Evolutionary conservation across 1,140 invertebrate genomes (phyloP).

Genomic region (Drosophila arawakana): DNA sequence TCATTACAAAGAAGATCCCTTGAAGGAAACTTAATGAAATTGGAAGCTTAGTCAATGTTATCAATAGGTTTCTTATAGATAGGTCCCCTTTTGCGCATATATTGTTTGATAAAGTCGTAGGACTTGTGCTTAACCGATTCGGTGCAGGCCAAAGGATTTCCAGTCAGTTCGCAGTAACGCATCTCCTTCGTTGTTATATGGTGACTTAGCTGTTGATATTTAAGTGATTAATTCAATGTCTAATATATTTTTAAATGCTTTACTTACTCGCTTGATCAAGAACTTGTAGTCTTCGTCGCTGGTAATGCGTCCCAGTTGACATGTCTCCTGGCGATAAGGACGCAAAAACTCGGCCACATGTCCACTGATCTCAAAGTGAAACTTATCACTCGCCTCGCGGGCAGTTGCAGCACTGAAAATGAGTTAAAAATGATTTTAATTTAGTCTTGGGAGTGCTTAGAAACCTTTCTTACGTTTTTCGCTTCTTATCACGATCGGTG

Average conservation of each 20-base stretch:
- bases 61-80: constrained; percentile 68
- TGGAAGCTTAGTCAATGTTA: constrained; percentile 51
- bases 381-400: constrained; percentile 90
- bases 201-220: constrained; percentile 92
- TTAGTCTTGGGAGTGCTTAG: background rate
- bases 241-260: background rate
- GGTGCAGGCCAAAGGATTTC: constrained; percentile 91
- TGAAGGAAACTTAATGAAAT: background rate
- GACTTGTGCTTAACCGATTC: constrained; percentile 97
- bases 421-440: background rate
- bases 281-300: constrained; percentile 98
- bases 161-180: constrained; percentile 95
- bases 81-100: constrained; percentile 96
- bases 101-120: constrained; percentile 97
- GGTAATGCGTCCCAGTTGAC: constrained; percentile 93
- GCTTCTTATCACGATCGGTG: constrained; percentile 47
- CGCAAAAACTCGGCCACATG: constrained; percentile 96
- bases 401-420: constrained; percentile 22
- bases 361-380: constrained; percentile 94
- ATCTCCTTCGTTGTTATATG: constrained; percentile 98
- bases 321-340: constrained; percentile 92
- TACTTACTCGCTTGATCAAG: constrained; percentile 95
- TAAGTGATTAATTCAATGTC: background rate
- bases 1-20: background rate
- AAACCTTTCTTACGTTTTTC: constrained; percentile 45